phyloP scores from a whole-genome alignment of 2,888 invertebrate genomes.

The Drosophila suboccidentalis region DNA sequence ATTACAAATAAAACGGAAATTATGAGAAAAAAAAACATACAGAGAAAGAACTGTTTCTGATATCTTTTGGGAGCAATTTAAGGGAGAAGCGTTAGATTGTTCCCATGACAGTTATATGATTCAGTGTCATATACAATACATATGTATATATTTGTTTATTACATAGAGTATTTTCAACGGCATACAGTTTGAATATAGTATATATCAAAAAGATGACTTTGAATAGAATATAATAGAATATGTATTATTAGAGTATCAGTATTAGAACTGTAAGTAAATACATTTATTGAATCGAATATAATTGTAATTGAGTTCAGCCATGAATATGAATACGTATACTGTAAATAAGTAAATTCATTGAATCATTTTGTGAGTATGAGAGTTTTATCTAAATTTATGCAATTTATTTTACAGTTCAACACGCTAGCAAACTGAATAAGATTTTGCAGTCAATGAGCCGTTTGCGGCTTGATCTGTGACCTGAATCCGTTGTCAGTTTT shows the following conservation, averaged over 20 bases:
- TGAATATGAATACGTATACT: too few species aligned
- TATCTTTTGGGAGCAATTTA: conserved; percentile 3
- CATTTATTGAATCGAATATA: neutral
- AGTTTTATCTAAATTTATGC: neutral
- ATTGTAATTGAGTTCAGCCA: neutral
- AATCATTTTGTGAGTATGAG: neutral
- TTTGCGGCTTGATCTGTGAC: conserved; percentile 1
- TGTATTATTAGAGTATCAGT: neutral
- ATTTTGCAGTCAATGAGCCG: neutral
- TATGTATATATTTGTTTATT: neutral
- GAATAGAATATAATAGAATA: neutral
- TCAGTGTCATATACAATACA: neutral
- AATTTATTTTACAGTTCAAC: conserved; percentile 5
- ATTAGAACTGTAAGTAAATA: neutral
- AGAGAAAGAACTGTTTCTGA: conserved; percentile 4
- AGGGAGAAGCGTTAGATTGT: conserved; percentile 1
- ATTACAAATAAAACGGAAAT: conserved; percentile 20
- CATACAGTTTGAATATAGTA: neutral
- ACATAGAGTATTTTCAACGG: neutral
- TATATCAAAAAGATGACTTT: conserved; percentile 5
- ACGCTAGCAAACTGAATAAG: neutral
- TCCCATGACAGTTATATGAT: conserved; percentile 8
- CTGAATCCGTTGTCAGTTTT: neutral
- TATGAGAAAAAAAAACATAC: conserved; percentile 1
- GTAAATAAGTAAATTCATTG: too few species aligned